phyloP scores from a whole-genome alignment of 2,113 vertebrate species.

The Solea senegalensis region DNA sequence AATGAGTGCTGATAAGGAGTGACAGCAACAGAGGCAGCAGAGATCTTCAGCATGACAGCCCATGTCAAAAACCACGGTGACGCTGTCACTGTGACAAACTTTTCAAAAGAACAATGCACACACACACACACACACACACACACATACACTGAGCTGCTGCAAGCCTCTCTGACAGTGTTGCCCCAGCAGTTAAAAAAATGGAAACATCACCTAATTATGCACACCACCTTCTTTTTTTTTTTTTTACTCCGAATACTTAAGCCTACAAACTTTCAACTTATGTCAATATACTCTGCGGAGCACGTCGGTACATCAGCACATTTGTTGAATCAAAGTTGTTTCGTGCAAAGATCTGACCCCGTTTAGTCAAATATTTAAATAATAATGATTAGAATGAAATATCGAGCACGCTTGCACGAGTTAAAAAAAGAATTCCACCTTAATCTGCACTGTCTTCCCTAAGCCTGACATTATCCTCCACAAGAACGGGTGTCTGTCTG shows the following conservation, averaged over 20 bases:
- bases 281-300: slow-evolving; percentile 65
- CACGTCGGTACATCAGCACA: slow-evolving; percentile 8
- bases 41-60: slow-evolving; percentile 83
- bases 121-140: slow-evolving; percentile 67
- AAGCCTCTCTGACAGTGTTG: slow-evolving; percentile 72
- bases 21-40: slow-evolving; percentile 82
- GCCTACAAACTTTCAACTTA: slow-evolving; percentile 76
- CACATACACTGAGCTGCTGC: slow-evolving; percentile 70
- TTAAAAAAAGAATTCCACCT: not conserved
- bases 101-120: slow-evolving; percentile 82
- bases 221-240: slow-evolving; percentile 42
- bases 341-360: not conserved
- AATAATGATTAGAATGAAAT: not conserved
- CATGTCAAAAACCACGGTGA: slow-evolving; percentile 82
- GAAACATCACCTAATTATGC: slow-evolving; percentile 78
- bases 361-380: slow-evolving; percentile 1
- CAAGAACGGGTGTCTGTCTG: slow-evolving; percentile 49
- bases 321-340: slow-evolving; percentile 1
- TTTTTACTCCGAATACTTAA: slow-evolving; percentile 62
- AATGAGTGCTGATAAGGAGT: slow-evolving; percentile 84
- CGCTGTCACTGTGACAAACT: slow-evolving; percentile 84
- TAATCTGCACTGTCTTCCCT: not conserved
- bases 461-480: slow-evolving; percentile 7
- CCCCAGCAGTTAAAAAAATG: slow-evolving; percentile 74
- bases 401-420: not conserved